Evolutionary conservation across 2,888 invertebrate genomes (phyloP).

Genomic region (Kryphioiulus occultus): DNA sequence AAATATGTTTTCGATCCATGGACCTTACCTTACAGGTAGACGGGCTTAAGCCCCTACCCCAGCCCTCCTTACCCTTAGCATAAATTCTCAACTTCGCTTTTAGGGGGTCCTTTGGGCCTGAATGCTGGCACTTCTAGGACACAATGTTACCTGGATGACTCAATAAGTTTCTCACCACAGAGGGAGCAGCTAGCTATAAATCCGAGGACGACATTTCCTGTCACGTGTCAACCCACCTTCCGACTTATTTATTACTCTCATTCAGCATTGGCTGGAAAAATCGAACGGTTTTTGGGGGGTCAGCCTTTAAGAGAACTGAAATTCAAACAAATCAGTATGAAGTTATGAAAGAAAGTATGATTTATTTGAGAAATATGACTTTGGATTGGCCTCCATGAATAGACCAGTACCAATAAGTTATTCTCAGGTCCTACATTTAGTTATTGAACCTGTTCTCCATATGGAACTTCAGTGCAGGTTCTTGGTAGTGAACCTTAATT

Average conservation of each 20-base stretch:
- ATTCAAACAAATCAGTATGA: no score
- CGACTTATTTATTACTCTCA: neutral
- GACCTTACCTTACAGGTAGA: neutral
- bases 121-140: neutral
- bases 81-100: neutral
- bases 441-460: no score
- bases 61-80: neutral
- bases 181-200: neutral
- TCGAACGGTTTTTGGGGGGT: neutral
- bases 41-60: neutral
- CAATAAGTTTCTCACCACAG: conserved; percentile 23
- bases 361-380: no score
- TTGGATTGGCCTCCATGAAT: no score
- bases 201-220: neutral
- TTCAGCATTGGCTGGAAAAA: neutral
- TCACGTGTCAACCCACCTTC: neutral
- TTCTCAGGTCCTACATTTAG: no score
- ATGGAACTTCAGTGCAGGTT: no score
- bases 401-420: no score
- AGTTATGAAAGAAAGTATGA: no score
- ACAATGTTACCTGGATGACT: conserved; percentile 17
- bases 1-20: neutral
- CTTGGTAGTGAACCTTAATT: no score
- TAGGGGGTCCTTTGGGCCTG: neutral
- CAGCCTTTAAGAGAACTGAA: neutral